A percentile compares a stretch with the other conserved stretches of the same genome.
These are phyloP conservation scores for Drosophila micromelanica DNA, from an alignment of 1,140 invertebrate genomes.

Conservation along the genomic window DNA sequence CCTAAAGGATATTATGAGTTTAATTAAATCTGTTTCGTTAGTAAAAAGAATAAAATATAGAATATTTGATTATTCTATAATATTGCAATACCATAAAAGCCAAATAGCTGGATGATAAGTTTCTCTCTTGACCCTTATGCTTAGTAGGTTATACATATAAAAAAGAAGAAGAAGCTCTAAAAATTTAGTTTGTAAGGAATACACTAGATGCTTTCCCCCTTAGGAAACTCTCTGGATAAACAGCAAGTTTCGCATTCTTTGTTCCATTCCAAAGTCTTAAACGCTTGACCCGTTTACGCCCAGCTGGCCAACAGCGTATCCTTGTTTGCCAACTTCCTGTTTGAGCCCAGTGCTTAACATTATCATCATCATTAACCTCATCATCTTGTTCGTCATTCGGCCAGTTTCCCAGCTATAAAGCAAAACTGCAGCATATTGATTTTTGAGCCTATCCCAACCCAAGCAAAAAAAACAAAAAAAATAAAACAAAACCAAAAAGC, in stretches of 20 bases:
- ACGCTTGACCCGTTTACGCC: constrained; percentile 33
- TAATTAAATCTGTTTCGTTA: not conserved
- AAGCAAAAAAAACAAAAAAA: constrained; percentile 1
- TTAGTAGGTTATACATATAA: too few species aligned
- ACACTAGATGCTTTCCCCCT: not conserved
- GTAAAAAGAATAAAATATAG: not conserved
- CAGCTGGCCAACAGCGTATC: constrained; percentile 13
- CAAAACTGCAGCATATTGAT: constrained; percentile 46
- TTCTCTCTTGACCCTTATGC: too few species aligned
- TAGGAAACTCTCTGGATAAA: not conserved
- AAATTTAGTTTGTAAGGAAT: too few species aligned
- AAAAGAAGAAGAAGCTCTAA: too few species aligned
- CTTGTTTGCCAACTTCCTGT: constrained; percentile 33
- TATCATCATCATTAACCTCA: not conserved
- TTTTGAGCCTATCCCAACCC: constrained; percentile 44
- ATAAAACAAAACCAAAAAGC: too few species aligned
- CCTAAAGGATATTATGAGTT: too few species aligned
- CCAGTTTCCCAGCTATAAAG: not conserved
- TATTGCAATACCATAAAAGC: too few species aligned
- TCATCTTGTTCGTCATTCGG: not conserved
- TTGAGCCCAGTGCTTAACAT: constrained; percentile 1
- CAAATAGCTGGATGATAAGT: too few species aligned
- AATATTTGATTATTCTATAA: too few species aligned
- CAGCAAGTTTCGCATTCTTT: not conserved
- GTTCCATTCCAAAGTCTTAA: not conserved